Conservation (phyloP, 2,888 invertebrate genomes). For the Habrosyne pyritoides region DNA sequence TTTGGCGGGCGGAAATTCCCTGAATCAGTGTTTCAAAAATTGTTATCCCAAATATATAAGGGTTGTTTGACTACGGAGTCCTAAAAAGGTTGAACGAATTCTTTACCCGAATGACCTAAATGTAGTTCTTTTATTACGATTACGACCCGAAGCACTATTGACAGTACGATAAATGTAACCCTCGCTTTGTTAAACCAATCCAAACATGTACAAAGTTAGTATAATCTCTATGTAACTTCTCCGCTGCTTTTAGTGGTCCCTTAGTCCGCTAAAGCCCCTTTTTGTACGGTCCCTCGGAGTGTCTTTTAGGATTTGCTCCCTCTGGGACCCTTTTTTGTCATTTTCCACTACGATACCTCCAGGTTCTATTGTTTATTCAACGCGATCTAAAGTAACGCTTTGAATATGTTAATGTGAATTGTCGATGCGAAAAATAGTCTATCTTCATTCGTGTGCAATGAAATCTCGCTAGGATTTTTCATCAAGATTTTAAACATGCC, state of each 20-base stretch:
- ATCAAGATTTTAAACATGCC: too few relatives aligned
- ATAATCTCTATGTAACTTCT: slow-evolving; percentile 27
- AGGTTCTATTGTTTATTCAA: slow-evolving; percentile 10
- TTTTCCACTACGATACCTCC: slow-evolving; percentile 12
- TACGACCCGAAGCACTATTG: slow-evolving; percentile 6
- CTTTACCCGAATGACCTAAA: neutral
- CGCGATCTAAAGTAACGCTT: neutral
- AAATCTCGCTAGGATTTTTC: neutral
- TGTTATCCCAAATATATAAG: too few relatives aligned
- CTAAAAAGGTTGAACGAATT: slow-evolving; percentile 2
- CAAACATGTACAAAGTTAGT: slow-evolving; percentile 13
- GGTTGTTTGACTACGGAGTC: too few relatives aligned
- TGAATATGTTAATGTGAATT: neutral
- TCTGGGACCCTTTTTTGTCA: slow-evolving; percentile 32
- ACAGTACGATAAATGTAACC: slow-evolving; percentile 9
- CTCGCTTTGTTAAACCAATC: slow-evolving; percentile 12
- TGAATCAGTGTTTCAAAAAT: too few relatives aligned
- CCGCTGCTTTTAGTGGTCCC: slow-evolving; percentile 25
- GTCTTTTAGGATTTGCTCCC: slow-evolving; percentile 22
- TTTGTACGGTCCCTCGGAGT: slow-evolving; percentile 27
- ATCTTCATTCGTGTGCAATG: too few relatives aligned
- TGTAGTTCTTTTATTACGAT: neutral
- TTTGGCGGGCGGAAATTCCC: too few relatives aligned
- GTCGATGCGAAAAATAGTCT: too few relatives aligned
- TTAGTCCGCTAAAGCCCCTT: slow-evolving; percentile 20